Percentiles rank a stretch among this genome's conserved stretches.
Evolutionary conservation across 2,888 invertebrate species (phyloP).

Genomic region (Aspidapion aeneum): DNA sequence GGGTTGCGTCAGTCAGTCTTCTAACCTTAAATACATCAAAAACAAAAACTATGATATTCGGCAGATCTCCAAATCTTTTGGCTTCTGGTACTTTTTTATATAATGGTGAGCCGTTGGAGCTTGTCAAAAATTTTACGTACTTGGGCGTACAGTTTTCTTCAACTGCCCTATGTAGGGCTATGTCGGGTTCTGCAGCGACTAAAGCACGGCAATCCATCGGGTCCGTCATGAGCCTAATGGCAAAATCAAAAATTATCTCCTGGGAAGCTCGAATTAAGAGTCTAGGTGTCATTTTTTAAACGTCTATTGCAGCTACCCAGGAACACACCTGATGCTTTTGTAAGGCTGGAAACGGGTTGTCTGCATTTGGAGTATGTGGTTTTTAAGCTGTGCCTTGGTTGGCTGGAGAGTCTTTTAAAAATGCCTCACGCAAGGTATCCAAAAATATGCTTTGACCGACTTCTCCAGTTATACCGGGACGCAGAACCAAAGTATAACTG

Average conservation of each 20-base stretch:
- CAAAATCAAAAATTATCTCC: neutral
- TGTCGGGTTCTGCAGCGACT: neutral
- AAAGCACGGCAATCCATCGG: neutral
- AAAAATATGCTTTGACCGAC: constrained; percentile 1
- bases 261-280: neutral
- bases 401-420: neutral
- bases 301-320: neutral
- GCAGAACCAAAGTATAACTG: neutral
- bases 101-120: neutral
- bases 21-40: too few relatives aligned
- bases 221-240: neutral
- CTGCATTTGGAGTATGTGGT: neutral
- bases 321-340: neutral
- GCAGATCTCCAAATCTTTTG: too few relatives aligned
- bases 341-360: neutral
- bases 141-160: neutral
- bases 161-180: neutral
- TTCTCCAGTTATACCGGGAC: neutral
- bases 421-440: neutral
- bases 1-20: too few relatives aligned
- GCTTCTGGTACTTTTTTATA: neutral
- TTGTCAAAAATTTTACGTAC: neutral
- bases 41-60: too few relatives aligned
- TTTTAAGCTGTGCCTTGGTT: neutral
- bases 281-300: neutral